Evolutionary conservation across 64 coral and sea anemone genomes (phyloP).

Genomic region (Actinia equina): DNA sequence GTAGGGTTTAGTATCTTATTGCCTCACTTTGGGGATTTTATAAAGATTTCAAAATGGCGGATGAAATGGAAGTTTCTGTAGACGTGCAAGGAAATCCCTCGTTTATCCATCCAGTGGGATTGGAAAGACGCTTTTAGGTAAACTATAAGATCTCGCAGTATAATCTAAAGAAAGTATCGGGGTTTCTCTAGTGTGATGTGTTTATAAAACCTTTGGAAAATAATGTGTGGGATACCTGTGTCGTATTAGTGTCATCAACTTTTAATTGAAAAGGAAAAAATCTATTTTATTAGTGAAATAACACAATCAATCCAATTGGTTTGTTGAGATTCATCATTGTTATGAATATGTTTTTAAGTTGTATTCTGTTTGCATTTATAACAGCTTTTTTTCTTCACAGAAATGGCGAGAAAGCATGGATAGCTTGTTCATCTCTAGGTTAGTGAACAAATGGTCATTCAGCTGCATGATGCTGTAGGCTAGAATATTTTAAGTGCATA

Average conservation of each 20-base stretch:
- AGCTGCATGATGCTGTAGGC: too few relatives aligned
- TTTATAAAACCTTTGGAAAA: not conserved
- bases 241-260: not conserved
- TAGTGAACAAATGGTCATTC: not conserved
- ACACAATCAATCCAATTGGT: too few relatives aligned
- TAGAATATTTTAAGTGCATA: not conserved
- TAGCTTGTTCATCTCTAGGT: slow-evolving; percentile 75
- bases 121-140: slow-evolving; percentile 87
- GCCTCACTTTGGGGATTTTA: slow-evolving; percentile 13
- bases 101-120: slow-evolving; percentile 72
- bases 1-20: not conserved
- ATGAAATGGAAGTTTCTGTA: not conserved
- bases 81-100: slow-evolving; percentile 29
- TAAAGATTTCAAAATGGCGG: slow-evolving; percentile 31
- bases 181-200: not conserved
- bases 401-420: slow-evolving; percentile 85
- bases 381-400: slow-evolving; percentile 36
- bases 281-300: not conserved
- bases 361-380: not conserved
- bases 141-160: too few relatives aligned
- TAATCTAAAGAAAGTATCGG: not conserved
- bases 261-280: not conserved
- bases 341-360: not conserved
- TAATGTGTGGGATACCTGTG: not conserved
- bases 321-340: not conserved